Evolutionary conservation across 2,888 invertebrate species (phyloP).

Genomic region (Torymus tubicola): DNA sequence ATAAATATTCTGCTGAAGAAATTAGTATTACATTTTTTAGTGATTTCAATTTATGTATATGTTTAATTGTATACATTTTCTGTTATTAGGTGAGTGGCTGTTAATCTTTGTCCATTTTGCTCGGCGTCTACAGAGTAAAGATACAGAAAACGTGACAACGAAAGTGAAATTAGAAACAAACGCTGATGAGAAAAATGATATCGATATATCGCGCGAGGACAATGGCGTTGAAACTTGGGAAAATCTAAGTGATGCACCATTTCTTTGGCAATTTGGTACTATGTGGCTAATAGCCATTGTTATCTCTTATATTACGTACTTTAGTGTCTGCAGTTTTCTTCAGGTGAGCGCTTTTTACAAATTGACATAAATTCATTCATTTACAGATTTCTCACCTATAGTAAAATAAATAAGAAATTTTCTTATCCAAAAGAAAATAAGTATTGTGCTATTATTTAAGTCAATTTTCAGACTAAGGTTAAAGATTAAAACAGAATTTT

Average conservation of each 20-base stretch:
- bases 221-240: constrained; percentile 9
- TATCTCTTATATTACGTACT: constrained; percentile 25
- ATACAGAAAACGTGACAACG: no score
- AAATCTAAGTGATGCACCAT: constrained; percentile 1
- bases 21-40: no score
- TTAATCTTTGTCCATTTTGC: constrained; percentile 53
- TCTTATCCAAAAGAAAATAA: no score
- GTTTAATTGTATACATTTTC: not conserved
- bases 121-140: not conserved
- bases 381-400: not conserved
- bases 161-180: no score
- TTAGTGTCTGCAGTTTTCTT: constrained; percentile 25
- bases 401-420: no score
- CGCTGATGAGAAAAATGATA: no score
- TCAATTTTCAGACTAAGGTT: no score
- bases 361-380: not conserved
- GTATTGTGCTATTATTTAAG: no score
- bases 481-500: no score
- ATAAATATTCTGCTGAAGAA: no score
- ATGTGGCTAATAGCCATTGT: not conserved
- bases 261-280: constrained; percentile 23
- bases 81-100: constrained; percentile 51
- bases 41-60: no score
- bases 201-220: not conserved
- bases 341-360: constrained; percentile 44